Percentiles rank a stretch among this genome's conserved stretches.
phyloP scores from a whole-genome alignment of 2,888 invertebrate genomes.

The Cepaea hortensis region DNA sequence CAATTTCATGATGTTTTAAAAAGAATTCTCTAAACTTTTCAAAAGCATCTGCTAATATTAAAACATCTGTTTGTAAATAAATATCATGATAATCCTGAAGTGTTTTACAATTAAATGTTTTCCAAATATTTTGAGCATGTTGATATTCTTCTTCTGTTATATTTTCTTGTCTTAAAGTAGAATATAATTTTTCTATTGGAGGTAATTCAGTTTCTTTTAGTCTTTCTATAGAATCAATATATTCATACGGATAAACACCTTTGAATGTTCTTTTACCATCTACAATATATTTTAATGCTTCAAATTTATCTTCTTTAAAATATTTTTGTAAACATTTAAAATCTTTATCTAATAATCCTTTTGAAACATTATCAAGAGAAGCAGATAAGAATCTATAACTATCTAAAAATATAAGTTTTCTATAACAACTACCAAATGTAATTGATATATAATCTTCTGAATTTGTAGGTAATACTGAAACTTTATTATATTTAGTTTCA shows the following conservation, averaged over 20 bases:
- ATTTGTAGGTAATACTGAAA: neutral
- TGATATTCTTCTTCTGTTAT: neutral
- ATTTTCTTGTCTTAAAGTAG: neutral
- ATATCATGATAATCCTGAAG: slow-evolving; percentile 27
- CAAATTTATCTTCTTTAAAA: neutral
- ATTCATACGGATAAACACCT: neutral
- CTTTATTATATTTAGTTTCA: slow-evolving; percentile 45
- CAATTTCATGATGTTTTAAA: slow-evolving; percentile 11
- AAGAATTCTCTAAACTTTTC: slow-evolving; percentile 31
- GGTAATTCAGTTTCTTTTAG: neutral
- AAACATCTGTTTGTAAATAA: slow-evolving; percentile 22
- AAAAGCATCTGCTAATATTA: slow-evolving; percentile 26
- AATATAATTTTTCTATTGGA: neutral
- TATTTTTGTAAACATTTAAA: neutral
- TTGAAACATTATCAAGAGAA: slow-evolving; percentile 9
- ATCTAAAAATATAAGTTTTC: slow-evolving; percentile 12
- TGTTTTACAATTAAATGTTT: slow-evolving; percentile 19
- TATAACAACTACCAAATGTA: neutral
- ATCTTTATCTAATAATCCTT: slow-evolving; percentile 2
- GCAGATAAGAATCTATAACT: slow-evolving; percentile 12
- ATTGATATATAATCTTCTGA: neutral
- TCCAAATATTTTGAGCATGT: slow-evolving; percentile 26
- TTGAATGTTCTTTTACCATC: slow-evolving; percentile 9
- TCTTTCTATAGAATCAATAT: slow-evolving; percentile 1
- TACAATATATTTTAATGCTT: neutral